These are phyloP conservation scores for Lordiphosa collinella DNA, from an alignment of 1,140 invertebrate species.

Conservation along the genomic window DNA sequence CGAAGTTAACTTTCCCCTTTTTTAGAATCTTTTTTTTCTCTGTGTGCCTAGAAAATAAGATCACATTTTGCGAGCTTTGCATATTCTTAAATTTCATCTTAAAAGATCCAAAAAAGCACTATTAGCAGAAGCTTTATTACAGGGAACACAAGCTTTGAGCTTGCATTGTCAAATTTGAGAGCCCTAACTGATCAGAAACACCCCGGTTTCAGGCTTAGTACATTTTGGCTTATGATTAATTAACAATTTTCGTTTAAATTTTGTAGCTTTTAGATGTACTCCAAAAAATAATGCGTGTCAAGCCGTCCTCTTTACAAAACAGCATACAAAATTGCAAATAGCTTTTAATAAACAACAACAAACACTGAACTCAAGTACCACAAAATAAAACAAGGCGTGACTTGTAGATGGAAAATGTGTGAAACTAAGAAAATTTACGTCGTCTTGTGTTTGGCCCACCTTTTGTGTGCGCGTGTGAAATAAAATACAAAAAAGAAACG, in stretches of 20 bases:
- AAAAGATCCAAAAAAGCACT: too few species aligned
- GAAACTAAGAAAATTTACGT: conserved; percentile 42
- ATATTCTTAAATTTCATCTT: too few species aligned
- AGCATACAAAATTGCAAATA: conserved; percentile 1
- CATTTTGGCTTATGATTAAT: background rate
- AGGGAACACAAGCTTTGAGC: too few species aligned
- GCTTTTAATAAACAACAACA: conserved; percentile 10
- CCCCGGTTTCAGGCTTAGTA: background rate
- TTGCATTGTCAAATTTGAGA: too few species aligned
- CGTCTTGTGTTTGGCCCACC: conserved; percentile 49
- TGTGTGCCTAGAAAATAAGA: too few species aligned
- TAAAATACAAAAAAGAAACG: conserved; percentile 33
- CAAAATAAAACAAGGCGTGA: conserved; percentile 41
- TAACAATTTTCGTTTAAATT: conserved; percentile 3
- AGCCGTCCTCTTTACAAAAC: conserved; percentile 72
- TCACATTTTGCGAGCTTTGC: too few species aligned
- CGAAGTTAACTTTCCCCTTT: too few species aligned
- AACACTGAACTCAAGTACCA: conserved; percentile 29
- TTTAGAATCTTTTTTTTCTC: too few species aligned
- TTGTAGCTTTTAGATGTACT: conserved; percentile 52
- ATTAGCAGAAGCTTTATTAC: too few species aligned
- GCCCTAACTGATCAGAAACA: too few species aligned
- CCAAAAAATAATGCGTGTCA: conserved; percentile 57
- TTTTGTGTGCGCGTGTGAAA: conserved; percentile 63
- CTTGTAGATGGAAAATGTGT: conserved; percentile 35